These are phyloP conservation scores for Megalops cyprinoides DNA, from an alignment of 2,797 vertebrate species.

Conservation along the genomic window DNA sequence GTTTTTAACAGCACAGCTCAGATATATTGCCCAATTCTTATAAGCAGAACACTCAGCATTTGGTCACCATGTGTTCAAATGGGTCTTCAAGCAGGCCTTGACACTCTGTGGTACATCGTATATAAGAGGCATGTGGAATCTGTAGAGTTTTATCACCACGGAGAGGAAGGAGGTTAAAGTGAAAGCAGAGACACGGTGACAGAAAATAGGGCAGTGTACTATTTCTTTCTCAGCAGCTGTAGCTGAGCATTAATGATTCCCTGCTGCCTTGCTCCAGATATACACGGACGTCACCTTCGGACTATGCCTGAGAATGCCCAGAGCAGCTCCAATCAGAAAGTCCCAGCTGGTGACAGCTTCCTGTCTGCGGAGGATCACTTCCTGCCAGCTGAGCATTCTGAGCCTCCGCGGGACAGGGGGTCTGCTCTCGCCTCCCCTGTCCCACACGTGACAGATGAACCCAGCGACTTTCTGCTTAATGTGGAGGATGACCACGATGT, in stretches of 20 bases:
- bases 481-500: background rate
- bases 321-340: conserved; percentile 35
- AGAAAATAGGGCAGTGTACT: background rate
- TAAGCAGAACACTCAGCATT: background rate
- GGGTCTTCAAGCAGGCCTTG: background rate
- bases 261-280: conserved; percentile 51
- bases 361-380: conserved; percentile 20
- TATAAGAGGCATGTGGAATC: background rate
- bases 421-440: conserved; percentile 40
- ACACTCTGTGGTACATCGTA: background rate
- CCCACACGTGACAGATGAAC: conserved; percentile 37
- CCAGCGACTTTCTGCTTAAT: background rate
- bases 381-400: conserved; percentile 32
- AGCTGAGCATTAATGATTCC: background rate
- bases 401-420: conserved; percentile 30
- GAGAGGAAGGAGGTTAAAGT: background rate
- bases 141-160: background rate
- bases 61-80: background rate
- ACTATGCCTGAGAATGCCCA: conserved; percentile 35
- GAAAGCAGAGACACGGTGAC: background rate
- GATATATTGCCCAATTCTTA: background rate
- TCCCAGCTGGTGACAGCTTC: conserved; percentile 32
- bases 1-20: background rate
- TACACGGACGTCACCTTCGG: conserved; percentile 53
- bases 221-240: background rate